A percentile compares a stretch with the other conserved stretches of the same genome.
Evolutionary conservation across 30 jellyfish, hydroid and myxozoan species (phyloP).

Genomic region (Aurelia aurita): DNA sequence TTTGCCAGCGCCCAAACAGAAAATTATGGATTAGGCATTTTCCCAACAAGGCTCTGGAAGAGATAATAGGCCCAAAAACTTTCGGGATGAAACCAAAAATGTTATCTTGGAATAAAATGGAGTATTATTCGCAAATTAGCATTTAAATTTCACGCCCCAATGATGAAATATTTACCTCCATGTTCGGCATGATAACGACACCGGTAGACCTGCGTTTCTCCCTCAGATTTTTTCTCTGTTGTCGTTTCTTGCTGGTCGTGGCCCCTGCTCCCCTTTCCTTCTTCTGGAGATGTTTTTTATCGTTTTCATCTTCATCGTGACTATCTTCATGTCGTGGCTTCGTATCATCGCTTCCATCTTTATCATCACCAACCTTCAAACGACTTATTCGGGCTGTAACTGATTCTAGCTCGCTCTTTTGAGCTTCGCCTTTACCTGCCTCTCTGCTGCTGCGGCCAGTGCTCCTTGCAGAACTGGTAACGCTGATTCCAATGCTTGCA

Average conservation of each 20-base stretch:
- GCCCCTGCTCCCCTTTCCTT: slow-evolving; percentile 90
- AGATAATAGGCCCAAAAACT: no score
- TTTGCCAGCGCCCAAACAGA: no score
- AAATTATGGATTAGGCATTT: no score
- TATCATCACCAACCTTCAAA: slow-evolving; percentile 68
- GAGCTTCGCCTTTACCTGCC: slow-evolving; percentile 44
- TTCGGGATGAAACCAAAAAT: no score
- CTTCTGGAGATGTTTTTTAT: slow-evolving; percentile 29
- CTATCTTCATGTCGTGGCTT: slow-evolving; percentile 33
- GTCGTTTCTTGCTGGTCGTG: slow-evolving; percentile 79
- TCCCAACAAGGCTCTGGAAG: no score
- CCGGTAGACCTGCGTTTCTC: slow-evolving; percentile 97
- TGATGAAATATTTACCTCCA: slow-evolving; percentile 50
- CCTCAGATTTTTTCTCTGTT: slow-evolving; percentile 81
- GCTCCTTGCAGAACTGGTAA: slow-evolving; percentile 49
- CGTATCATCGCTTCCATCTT: slow-evolving; percentile 55
- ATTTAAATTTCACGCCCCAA: no score
- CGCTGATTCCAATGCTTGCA: slow-evolving; percentile 42
- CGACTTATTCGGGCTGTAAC: slow-evolving; percentile 78
- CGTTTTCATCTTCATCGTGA: slow-evolving; percentile 59
- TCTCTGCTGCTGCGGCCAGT: slow-evolving; percentile 27
- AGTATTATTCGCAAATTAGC: no score
- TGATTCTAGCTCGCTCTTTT: slow-evolving; percentile 63
- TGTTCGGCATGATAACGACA: slow-evolving; percentile 93
- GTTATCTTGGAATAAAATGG: no score